phyloP scores from a whole-genome alignment of 2,797 vertebrate species.

The Muraenolepis orangiensis region DNA sequence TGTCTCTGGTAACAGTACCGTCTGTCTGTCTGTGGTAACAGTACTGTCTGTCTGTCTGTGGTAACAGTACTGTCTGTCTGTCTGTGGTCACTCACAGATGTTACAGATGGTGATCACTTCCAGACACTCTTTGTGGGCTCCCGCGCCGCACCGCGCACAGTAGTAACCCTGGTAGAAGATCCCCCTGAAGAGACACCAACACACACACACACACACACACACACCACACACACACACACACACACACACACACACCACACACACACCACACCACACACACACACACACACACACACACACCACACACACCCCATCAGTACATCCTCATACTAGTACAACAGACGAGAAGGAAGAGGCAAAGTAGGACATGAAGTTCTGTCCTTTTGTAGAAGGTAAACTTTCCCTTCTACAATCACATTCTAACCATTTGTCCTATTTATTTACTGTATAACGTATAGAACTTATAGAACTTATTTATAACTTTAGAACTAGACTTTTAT shows the following conservation, averaged over 20 bases:
- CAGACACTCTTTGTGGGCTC: constrained; percentile 96
- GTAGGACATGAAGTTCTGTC: too few species aligned
- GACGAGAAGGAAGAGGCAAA: not conserved
- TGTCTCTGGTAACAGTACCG: not conserved
- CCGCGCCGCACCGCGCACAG: constrained; percentile 89
- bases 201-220: not conserved
- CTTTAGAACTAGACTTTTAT: too few species aligned
- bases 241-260: not conserved
- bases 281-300: not conserved
- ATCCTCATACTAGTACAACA: not conserved
- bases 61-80: not conserved
- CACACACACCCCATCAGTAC: not conserved
- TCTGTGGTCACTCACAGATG: constrained; percentile 79
- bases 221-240: not conserved
- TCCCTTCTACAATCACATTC: too few species aligned
- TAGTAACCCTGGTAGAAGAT: constrained; percentile 98
- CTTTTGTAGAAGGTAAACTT: too few species aligned
- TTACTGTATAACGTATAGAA: too few species aligned
- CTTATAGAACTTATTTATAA: too few species aligned
- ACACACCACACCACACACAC: not conserved
- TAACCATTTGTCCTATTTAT: not conserved
- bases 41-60: not conserved
- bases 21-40: not conserved
- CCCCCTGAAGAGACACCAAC: constrained; percentile 72
- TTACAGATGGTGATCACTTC: constrained; percentile 94